phyloP scores from a whole-genome alignment of 2,888 invertebrate species.

The Anaspis maculata region DNA sequence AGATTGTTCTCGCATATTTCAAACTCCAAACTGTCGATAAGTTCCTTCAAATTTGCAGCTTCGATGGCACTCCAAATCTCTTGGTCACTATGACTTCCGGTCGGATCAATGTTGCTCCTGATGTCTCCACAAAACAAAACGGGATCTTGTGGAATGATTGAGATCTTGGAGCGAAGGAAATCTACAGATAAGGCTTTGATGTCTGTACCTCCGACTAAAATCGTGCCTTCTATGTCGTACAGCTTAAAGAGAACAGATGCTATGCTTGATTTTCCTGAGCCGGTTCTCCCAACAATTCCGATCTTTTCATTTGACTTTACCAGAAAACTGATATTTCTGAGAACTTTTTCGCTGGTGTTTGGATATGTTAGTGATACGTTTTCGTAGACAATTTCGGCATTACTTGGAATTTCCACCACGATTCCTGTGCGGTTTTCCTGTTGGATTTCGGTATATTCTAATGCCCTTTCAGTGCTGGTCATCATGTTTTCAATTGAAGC shows the following conservation, averaged over 20 bases:
- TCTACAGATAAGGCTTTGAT: conserved; percentile 42
- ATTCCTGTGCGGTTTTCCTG: conserved; percentile 29
- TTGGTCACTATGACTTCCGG: conserved; percentile 23
- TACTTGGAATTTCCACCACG: conserved; percentile 64
- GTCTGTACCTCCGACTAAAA: conserved; percentile 42
- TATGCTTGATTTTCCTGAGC: conserved; percentile 75
- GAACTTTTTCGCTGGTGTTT: conserved; percentile 53
- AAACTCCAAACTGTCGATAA: conserved; percentile 30
- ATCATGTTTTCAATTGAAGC: conserved; percentile 73
- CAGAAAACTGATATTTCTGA: conserved; percentile 59
- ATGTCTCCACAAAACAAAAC: conserved; percentile 48
- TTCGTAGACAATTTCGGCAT: conserved; percentile 54
- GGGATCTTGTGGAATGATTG: conserved; percentile 48
- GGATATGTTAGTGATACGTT: conserved; percentile 63
- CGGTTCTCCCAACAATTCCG: conserved; percentile 75
- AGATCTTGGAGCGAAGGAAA: conserved; percentile 41
- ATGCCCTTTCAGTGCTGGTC: conserved; percentile 80
- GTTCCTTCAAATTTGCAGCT: conserved; percentile 36
- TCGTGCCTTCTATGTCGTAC: conserved; percentile 66
- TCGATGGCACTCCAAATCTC: conserved; percentile 29
- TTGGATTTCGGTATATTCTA: conserved; percentile 43
- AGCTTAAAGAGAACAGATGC: conserved; percentile 70
- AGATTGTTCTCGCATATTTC: conserved; percentile 18
- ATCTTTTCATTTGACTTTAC: conserved; percentile 64
- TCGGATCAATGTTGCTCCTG: conserved; percentile 37